Evolutionary conservation across 2,888 invertebrate species (phyloP).

Genomic region (Agrochola lota): DNA sequence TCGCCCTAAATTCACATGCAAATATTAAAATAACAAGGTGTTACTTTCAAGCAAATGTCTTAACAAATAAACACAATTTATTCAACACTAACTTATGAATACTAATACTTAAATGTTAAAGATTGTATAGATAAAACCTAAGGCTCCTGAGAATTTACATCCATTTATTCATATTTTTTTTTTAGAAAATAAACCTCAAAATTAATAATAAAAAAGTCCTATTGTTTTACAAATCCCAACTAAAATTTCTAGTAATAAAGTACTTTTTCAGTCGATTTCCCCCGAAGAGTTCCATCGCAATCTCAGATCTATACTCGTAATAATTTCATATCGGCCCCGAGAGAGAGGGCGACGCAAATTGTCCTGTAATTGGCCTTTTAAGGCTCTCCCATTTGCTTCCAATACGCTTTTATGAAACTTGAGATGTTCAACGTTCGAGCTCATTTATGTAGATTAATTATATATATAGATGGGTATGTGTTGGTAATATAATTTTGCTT

Average conservation of each 20-base stretch:
- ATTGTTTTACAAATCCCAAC: slow-evolving; percentile 17
- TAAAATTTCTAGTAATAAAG: slow-evolving; percentile 39
- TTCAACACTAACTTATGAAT: not conserved
- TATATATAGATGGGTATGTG: slow-evolving; percentile 17
- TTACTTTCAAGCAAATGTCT: not conserved
- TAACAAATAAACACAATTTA: not conserved
- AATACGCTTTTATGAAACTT: slow-evolving; percentile 80
- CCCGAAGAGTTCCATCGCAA: slow-evolving; percentile 71
- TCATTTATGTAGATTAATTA: slow-evolving; percentile 39
- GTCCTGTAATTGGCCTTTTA: slow-evolving; percentile 89
- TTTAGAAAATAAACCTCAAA: not conserved
- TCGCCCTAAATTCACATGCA: not conserved
- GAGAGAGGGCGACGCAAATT: slow-evolving; percentile 82
- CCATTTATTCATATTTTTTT: not conserved
- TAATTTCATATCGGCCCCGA: slow-evolving; percentile 82
- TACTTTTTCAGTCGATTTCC: slow-evolving; percentile 74
- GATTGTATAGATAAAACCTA: not conserved
- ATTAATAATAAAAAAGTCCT: too few species aligned
- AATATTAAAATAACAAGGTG: not conserved
- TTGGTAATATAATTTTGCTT: slow-evolving; percentile 31
- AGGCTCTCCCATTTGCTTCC: slow-evolving; percentile 80
- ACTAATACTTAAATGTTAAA: not conserved
- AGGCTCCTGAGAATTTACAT: not conserved
- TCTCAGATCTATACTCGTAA: slow-evolving; percentile 78
- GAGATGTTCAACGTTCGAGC: slow-evolving; percentile 67